Evolutionary conservation across 2,888 invertebrate genomes (phyloP), one percentile per base, ranked within the genome.

Genomic region (Apamea sordens): DNA sequence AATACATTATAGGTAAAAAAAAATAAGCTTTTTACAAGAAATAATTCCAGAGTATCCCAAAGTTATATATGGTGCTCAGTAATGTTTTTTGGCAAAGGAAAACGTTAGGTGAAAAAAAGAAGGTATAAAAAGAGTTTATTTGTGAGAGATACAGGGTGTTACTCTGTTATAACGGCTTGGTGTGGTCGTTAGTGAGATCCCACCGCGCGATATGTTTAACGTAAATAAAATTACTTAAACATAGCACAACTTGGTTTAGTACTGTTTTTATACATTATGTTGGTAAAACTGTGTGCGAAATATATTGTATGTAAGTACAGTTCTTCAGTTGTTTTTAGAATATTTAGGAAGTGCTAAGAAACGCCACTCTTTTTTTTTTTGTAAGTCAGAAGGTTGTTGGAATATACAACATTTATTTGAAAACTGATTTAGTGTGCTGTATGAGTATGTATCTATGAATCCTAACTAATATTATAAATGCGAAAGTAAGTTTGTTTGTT

Each of bases 111-210:
- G 76, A 73, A 80, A 84, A 85, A 74, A 86, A 80, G 71, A 78
- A 77, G 50, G 73, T 76, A 79, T 84, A 88, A 88, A 86, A 79
- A 75, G 24, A 80, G 85, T 90, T 90, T 90, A 85, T 89, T 90
- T 89, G 81, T 85, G 82, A 74, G 74, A 87, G 86, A 88, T 88
- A 90, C 85, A 68, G 83, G 77, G 81, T 84, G 86, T 86, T 88
- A 85, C 84, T 87, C 85, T 89, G 89, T 89, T 89, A 88, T 92
- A 92, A 92, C 87, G 88, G 90, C 87, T 78, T 87, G 79, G 84
- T 83, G 79, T 80, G 88, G 91, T 91, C 92, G 91, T 93, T 92
- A 92, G 86, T 76, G 50, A 89, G 92, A 92, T 91, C 87, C 88
- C 82, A 89, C 87, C 84, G 77, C 73, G 68, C 82, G 90, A 90